phyloP scores from a whole-genome alignment of 2,113 vertebrate species.

The Podarcis cretensis region DNA sequence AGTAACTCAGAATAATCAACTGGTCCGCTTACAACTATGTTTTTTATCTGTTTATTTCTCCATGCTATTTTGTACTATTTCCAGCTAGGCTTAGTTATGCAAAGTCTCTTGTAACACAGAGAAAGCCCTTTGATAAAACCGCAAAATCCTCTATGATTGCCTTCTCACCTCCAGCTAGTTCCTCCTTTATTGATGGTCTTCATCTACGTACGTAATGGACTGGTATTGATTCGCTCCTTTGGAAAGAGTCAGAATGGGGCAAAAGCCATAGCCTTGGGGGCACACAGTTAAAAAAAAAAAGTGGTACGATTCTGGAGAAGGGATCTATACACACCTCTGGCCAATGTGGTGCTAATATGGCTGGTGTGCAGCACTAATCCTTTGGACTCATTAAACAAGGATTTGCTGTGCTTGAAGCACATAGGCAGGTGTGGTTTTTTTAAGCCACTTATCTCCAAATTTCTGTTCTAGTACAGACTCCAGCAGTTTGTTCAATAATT shows the following conservation, averaged over 20 bases:
- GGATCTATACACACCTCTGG: background rate
- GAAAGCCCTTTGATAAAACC: background rate
- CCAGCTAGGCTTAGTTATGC: background rate
- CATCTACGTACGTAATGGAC: constrained; percentile 1
- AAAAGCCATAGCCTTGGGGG: constrained; percentile 2
- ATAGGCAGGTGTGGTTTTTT: background rate
- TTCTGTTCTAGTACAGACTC: background rate
- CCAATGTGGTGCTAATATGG: background rate
- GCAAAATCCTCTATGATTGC: background rate
- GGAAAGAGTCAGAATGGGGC: background rate
- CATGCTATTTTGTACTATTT: background rate
- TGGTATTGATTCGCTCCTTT: constrained; percentile 4
- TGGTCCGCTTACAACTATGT: background rate
- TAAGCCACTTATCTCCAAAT: background rate
- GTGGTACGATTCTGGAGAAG: background rate
- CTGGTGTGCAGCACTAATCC: background rate
- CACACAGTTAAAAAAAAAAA: constrained; percentile 2
- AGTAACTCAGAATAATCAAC: background rate
- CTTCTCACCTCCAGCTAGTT: constrained; percentile 4
- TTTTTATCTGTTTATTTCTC: background rate
- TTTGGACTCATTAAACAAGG: background rate
- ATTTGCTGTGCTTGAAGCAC: background rate
- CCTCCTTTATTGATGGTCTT: constrained; percentile 11
- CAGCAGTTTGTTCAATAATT: background rate
- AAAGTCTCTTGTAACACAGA: background rate